Evolutionary conservation across 2,888 invertebrate species (phyloP).

Genomic region (Strigamia maritima): DNA sequence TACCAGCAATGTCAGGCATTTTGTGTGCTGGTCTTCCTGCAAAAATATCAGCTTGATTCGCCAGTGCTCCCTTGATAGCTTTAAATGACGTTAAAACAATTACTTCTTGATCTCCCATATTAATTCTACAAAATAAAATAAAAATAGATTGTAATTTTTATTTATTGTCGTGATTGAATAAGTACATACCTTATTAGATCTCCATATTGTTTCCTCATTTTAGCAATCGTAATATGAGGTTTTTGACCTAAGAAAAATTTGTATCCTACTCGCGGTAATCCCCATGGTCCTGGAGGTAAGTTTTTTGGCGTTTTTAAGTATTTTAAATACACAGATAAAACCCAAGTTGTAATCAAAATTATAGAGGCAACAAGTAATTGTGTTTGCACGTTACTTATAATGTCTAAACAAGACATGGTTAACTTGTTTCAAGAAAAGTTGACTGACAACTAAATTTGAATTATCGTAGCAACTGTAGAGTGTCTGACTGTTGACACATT

Average conservation of each 20-base stretch:
- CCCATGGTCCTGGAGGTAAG: background rate
- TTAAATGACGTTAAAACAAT: background rate
- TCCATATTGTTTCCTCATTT: background rate
- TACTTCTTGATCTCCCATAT: background rate
- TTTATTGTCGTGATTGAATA: too few relatives aligned
- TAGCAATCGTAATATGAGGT: background rate
- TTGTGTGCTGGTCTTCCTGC: background rate
- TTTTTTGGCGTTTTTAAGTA: background rate
- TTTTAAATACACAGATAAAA: too few relatives aligned
- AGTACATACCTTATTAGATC: background rate
- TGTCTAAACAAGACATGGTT: too few relatives aligned
- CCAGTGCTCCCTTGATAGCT: background rate
- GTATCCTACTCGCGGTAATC: background rate
- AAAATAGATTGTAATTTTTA: background rate
- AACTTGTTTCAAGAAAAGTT: too few relatives aligned
- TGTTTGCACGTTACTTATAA: too few relatives aligned
- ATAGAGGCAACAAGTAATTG: too few relatives aligned
- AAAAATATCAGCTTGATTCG: background rate
- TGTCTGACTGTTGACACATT: too few relatives aligned
- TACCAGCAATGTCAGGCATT: background rate
- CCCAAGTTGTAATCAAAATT: too few relatives aligned
- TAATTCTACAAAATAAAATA: background rate
- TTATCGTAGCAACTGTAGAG: too few relatives aligned
- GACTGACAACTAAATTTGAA: too few relatives aligned
- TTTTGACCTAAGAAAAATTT: background rate